Base-by-base conservation (phyloP, 1,140 invertebrate genomes). In the Drosophila tani region DNA sequence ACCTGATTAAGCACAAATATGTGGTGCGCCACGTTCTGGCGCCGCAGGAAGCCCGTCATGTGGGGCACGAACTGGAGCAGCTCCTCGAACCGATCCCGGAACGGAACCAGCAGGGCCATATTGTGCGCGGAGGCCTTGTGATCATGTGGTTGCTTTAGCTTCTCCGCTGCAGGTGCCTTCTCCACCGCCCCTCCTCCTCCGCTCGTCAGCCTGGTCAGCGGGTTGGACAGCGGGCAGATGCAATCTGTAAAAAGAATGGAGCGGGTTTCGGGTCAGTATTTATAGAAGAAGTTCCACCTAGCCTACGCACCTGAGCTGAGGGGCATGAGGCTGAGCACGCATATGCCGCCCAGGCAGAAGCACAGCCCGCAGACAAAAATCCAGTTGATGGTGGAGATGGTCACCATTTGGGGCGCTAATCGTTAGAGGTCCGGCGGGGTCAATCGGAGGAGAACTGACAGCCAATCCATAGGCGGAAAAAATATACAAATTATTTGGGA, bases 1-100 rank as follows among this genome's bases (percentile, higher is more conserved):
- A 96, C 95, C 94, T 98, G 99, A 94, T 99, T 99, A 5, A 99
- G 94, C 21, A 99, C 94, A 93, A 97, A 98, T 93, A 99, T 97
- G 91, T 97, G 95, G 94, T 99, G 97, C 29, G 95, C 93, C 62
- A 99, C 95, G 69, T 95, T 94, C 93, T 99, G 98, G 57, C 95
- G 94, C 60, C 94, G 94, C 14, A 99, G 93, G 93, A 99, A 99
- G 51, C 94, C 93, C 79, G 96, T 95, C 93, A 99, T 96, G 91
- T 99, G 96, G 29, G 99, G 98, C 32, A 96, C 96, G 94, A 99
- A 99, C 88, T 96, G 95, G 32, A 99, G 82, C 4, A 99, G 94
- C 93, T 99, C 99, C 85, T 99, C 98, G 93, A 99, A 99, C 67
- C 99, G 94, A 93, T 99, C 98, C 0, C 91, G 91, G 53, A 92